Conservation (phyloP, 2,888 invertebrate species). For the Tholera decimalis region DNA sequence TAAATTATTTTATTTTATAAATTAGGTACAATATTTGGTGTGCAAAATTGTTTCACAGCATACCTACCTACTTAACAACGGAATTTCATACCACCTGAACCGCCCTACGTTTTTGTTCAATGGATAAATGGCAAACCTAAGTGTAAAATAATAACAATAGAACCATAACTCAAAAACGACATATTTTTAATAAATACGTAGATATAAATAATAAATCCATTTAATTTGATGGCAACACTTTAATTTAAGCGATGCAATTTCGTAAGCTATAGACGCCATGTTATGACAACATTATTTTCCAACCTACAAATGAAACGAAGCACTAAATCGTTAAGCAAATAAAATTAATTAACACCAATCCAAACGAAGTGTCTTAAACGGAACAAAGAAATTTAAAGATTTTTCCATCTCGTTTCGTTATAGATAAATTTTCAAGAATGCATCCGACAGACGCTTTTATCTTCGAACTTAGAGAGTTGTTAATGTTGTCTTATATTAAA, state of each 20-base stretch:
- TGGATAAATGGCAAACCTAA: background rate
- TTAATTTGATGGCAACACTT: conserved; percentile 24
- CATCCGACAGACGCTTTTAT: conserved; percentile 59
- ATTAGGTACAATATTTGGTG: too few relatives aligned
- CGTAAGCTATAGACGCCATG: conserved; percentile 25
- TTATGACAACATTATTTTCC: conserved; percentile 9
- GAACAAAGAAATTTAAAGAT: conserved; percentile 31
- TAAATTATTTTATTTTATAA: too few relatives aligned
- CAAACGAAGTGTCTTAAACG: conserved; percentile 17
- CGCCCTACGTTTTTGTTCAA: conserved; percentile 8
- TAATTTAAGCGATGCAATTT: conserved; percentile 17
- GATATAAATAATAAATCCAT: background rate
- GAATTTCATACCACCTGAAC: background rate
- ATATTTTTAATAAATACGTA: background rate
- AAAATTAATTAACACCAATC: conserved; percentile 39
- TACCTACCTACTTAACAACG: background rate
- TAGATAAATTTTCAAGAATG: conserved; percentile 45
- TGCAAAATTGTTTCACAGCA: background rate
- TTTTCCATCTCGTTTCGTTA: conserved; percentile 35
- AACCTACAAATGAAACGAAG: conserved; percentile 30
- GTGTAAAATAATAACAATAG: conserved; percentile 30
- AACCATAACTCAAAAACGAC: conserved; percentile 8
- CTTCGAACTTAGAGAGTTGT: conserved; percentile 33
- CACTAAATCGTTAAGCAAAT: conserved; percentile 23
- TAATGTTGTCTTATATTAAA: conserved; percentile 37